These are phyloP conservation scores for Phacellophora camtschatica DNA, from an alignment of 30 jellyfish, hydroid and myxozoan genomes.

Conservation along the genomic window DNA sequence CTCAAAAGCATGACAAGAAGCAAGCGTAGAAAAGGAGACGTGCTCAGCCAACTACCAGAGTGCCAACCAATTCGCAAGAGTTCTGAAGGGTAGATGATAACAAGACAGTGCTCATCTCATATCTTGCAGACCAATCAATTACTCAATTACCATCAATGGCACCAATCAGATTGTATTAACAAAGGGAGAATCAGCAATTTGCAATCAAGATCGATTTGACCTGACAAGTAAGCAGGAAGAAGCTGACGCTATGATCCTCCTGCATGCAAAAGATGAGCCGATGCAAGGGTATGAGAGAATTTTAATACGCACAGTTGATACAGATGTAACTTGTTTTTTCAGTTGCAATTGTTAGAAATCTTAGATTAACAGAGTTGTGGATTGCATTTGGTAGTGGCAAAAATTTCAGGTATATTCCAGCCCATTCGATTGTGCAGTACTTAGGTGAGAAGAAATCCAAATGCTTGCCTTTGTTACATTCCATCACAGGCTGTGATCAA, in stretches of 20 bases:
- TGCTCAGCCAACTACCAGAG: neutral
- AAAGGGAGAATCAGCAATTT: neutral
- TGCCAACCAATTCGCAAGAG: constrained; percentile 4
- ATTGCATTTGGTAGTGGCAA: constrained; percentile 20
- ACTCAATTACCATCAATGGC: neutral
- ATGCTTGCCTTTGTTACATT: neutral
- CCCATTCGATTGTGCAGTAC: neutral
- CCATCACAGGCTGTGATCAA: constrained; percentile 37
- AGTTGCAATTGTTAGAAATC: neutral
- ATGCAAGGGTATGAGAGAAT: neutral
- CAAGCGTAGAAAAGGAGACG: constrained; percentile 3
- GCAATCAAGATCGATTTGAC: neutral
- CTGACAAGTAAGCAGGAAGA: neutral
- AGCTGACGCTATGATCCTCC: neutral
- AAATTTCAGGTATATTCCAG: neutral
- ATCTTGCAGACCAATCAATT: neutral
- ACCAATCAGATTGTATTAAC: neutral
- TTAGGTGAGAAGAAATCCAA: constrained; percentile 8
- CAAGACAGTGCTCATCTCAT: neutral
- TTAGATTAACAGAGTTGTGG: neutral
- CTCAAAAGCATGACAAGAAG: neutral
- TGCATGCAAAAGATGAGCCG: neutral
- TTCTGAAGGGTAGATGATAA: neutral
- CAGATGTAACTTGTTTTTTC: constrained; percentile 16
- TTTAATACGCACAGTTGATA: constrained; percentile 33